Evolutionary conservation across 2,797 vertebrate species (phyloP), one percentile per base, ranked within the genome.

Genomic region (Falco cherrug): DNA sequence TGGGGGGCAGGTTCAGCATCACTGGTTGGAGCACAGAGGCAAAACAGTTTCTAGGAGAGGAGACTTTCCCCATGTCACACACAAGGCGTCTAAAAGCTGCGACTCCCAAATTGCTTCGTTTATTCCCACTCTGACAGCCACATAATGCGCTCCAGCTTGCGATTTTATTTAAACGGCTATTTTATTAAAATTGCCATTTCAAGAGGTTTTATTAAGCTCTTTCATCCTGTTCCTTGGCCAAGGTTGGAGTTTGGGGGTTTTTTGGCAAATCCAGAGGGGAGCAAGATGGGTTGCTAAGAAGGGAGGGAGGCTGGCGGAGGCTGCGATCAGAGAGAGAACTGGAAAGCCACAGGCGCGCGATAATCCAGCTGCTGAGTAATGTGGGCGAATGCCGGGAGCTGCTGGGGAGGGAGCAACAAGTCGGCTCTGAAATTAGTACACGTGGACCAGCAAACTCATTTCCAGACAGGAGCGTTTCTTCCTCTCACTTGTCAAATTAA

Each of bases 361-460:
- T 81, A 85, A 87, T 93, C 45, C 1, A 9, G 88, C 90, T 97
- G 95, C 97, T 43, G 88, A 94, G 91, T 87, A 88, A 95, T 37
- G 10, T 25, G 51, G 84, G 73, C 9, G 28, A 37, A 51, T 59
- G 31, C 31, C 7, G 0, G 73, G 73, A 65, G 65, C 3, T 28
- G 84, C 43, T 4, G 0, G 9, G 47, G 90, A 83, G 76, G 51
- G 12, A 71, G 50, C 74, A 61, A n/a, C 74, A 76, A n/a, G 51
- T 79, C 33, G 45, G 16, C 78, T 59, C 56, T 71, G 81, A 78
- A 70, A 39, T 41, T 26, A 61, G 70, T 24, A 3, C 59, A 85
- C 75, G 22, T 67, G 75, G 70, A 63, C 16, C 45, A 50, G 50
- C 51, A 20, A 28, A 25, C 37, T 77, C 33, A 1, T 76, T 54